Percentiles rank a stretch among this genome's conserved stretches.
phyloP scores from a whole-genome alignment of 2,113 vertebrate genomes.

The Planiliza haematocheilus region DNA sequence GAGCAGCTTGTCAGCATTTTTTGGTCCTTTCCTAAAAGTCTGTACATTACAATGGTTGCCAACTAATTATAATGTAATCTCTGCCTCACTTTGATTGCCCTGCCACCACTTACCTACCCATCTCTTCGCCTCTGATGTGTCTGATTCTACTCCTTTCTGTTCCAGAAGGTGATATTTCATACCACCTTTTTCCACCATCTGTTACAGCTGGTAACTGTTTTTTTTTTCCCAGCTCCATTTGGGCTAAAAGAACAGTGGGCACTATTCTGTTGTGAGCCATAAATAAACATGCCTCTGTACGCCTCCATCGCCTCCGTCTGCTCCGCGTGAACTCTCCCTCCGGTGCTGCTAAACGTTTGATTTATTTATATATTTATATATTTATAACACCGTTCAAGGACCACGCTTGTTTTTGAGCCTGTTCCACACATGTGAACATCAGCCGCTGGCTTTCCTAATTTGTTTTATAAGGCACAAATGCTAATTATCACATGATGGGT shows the following conservation, averaged over 20 bases:
- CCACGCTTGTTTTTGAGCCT: neutral
- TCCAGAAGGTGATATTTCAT: no score
- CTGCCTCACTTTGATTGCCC: no score
- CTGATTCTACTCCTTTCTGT: no score
- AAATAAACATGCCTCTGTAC: slow-evolving; percentile 22
- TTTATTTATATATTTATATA: slow-evolving; percentile 23
- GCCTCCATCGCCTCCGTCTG: slow-evolving; percentile 34
- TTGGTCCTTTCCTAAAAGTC: no score
- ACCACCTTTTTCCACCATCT: neutral
- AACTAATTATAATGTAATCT: no score
- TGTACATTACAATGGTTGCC: no score
- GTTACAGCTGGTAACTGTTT: neutral
- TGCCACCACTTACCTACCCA: no score
- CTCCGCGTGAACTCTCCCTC: slow-evolving; percentile 32
- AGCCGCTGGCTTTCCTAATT: neutral
- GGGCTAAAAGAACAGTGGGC: slow-evolving; percentile 9
- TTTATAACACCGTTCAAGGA: slow-evolving; percentile 10
- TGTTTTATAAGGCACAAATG: neutral
- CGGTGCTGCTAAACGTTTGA: neutral
- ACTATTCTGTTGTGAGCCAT: slow-evolving; percentile 4
- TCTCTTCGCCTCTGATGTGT: no score
- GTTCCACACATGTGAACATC: neutral
- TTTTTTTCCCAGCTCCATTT: slow-evolving; percentile 9
- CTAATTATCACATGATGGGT: slow-evolving; percentile 6
- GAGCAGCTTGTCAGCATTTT: no score